phyloP scores from a whole-genome alignment of 1,140 invertebrate species.

The Trichonephila clavipes region DNA sequence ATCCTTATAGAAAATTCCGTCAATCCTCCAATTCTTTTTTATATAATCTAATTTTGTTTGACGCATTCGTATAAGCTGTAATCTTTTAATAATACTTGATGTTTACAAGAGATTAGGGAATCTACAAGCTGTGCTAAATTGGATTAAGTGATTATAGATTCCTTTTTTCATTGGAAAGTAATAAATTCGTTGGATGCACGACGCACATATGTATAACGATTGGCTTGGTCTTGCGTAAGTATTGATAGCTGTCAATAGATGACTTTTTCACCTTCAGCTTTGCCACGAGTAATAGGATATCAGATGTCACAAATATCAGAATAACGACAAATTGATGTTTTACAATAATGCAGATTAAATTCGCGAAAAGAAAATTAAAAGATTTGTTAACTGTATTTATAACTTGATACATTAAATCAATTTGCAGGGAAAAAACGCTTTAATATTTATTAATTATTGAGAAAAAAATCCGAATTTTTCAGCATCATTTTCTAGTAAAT shows the following conservation, averaged over 20 bases:
- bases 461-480: too few species aligned
- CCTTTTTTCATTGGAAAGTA: not conserved
- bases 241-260: not conserved
- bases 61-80: not conserved
- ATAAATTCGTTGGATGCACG: not conserved
- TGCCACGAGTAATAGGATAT: not conserved
- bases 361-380: too few species aligned
- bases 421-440: too few species aligned
- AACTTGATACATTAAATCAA: too few species aligned
- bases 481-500: too few species aligned
- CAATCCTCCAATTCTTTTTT: not conserved
- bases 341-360: too few species aligned
- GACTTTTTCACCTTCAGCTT: not conserved
- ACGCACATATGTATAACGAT: not conserved
- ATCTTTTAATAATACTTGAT: not conserved
- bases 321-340: too few species aligned
- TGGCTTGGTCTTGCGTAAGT: not conserved
- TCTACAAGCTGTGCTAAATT: not conserved
- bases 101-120: conserved; percentile 23
- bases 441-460: too few species aligned
- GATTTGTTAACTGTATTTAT: too few species aligned
- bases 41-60: too few species aligned
- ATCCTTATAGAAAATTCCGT: not conserved
- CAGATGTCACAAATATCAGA: too few species aligned
- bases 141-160: conserved; percentile 12